These are phyloP conservation scores for Bimastos eiseni DNA, from an alignment of 2,888 invertebrate genomes.

Conservation along the genomic window DNA sequence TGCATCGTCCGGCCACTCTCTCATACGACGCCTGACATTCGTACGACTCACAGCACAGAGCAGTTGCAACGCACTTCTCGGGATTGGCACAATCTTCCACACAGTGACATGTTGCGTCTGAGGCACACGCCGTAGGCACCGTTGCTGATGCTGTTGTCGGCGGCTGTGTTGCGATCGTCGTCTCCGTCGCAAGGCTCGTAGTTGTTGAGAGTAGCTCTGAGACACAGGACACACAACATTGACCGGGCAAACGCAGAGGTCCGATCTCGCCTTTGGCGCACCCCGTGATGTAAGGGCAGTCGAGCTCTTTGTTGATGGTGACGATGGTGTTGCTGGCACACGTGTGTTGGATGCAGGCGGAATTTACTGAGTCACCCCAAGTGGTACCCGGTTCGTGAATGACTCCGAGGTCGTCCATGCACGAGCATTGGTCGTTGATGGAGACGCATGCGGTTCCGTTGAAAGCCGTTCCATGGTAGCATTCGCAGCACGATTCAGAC, in stretches of 20 bases:
- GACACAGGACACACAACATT: constrained; percentile 25
- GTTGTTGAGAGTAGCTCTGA: background rate
- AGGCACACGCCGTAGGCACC: background rate
- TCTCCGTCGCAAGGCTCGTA: background rate
- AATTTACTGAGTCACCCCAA: constrained; percentile 16
- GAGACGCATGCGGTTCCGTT: constrained; percentile 28
- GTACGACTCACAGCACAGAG: constrained; percentile 16
- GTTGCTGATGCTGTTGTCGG: background rate
- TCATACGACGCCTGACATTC: constrained; percentile 24
- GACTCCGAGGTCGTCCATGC: constrained; percentile 2
- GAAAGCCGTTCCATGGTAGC: constrained; percentile 24
- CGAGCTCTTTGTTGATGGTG: constrained; percentile 14
- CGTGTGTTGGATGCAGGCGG: constrained; percentile 18
- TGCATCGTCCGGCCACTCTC: background rate
- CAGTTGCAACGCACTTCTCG: background rate
- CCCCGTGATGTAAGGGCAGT: constrained; percentile 19
- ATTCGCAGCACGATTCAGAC: constrained; percentile 25
- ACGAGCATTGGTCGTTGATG: constrained; percentile 25
- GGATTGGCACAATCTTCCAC: constrained; percentile 18
- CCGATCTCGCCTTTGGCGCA: constrained; percentile 18
- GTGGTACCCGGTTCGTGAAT: constrained; percentile 14
- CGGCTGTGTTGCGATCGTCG: background rate
- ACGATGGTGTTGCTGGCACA: constrained; percentile 27
- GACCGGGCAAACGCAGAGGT: constrained; percentile 19
- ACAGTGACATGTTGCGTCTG: constrained; percentile 4